A percentile compares a stretch with the other conserved stretches of the same genome.
phyloP scores from a whole-genome alignment of 2,797 vertebrate species.

The Potorous gilbertii region DNA sequence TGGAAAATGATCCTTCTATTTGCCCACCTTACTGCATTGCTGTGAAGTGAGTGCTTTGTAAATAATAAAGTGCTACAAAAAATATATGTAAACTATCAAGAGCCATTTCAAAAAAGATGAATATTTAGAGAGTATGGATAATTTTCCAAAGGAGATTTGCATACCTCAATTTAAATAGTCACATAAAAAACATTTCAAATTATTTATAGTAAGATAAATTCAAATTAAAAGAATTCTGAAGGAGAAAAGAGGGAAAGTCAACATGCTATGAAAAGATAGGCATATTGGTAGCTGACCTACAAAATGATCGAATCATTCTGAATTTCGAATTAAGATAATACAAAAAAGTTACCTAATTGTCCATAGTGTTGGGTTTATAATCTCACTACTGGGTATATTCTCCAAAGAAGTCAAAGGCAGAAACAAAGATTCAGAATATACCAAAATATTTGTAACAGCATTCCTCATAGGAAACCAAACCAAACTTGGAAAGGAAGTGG shows the following conservation, averaged over 20 bases:
- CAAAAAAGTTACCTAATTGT: not conserved
- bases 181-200: not conserved
- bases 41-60: not conserved
- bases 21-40: not conserved
- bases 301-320: not conserved
- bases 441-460: not conserved
- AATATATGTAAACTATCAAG: not conserved
- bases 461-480: not conserved
- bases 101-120: not conserved
- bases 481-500: not conserved
- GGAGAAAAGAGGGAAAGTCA: not conserved
- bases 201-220: not conserved
- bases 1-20: not conserved
- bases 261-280: not conserved
- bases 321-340: not conserved
- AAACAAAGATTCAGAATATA: not conserved
- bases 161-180: not conserved
- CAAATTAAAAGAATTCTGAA: not conserved
- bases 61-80: not conserved
- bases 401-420: not conserved
- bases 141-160: not conserved
- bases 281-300: not conserved
- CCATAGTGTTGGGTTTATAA: not conserved
- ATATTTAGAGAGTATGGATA: not conserved
- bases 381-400: not conserved